A percentile compares a stretch with the other conserved stretches of the same genome.
phyloP scores from a whole-genome alignment of 2,888 invertebrate genomes.

The Megastigmus dorsalis region DNA sequence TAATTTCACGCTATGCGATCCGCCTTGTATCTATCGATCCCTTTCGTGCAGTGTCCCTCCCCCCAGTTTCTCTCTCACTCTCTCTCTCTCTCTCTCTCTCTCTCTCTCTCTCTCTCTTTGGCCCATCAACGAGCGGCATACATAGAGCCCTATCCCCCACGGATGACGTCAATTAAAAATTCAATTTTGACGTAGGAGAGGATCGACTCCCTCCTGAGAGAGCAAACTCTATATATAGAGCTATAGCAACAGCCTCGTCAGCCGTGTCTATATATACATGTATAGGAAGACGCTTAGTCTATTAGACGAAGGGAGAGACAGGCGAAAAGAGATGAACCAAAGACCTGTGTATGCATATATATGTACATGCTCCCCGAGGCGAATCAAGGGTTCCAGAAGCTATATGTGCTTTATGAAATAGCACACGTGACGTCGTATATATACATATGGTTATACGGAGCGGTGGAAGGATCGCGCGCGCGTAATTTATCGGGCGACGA shows the following conservation, averaged over 20 bases:
- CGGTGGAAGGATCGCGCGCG: not conserved
- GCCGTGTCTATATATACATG: conserved; percentile 12
- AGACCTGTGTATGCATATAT: too few relatives aligned
- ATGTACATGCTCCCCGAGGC: too few relatives aligned
- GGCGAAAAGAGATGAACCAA: too few relatives aligned
- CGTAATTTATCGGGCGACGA: too few relatives aligned
- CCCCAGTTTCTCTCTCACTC: conserved; percentile 39
- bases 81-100: too few relatives aligned
- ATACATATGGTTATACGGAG: not conserved
- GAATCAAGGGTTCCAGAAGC: not conserved
- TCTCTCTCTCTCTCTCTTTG: too few relatives aligned
- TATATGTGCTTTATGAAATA: too few relatives aligned
- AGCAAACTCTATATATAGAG: too few relatives aligned
- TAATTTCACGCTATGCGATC: conserved; percentile 50
- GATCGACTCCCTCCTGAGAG: conserved; percentile 13
- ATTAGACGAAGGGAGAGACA: conserved; percentile 50
- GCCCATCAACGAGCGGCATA: too few relatives aligned
- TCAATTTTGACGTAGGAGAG: conserved; percentile 41
- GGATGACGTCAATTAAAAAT: conserved; percentile 44
- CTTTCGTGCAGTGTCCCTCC: conserved; percentile 26
- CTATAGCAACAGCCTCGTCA: not conserved
- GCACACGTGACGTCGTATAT: too few relatives aligned
- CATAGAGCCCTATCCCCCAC: not conserved
- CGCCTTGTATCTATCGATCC: conserved; percentile 13
- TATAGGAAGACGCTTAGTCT: conserved; percentile 1